Percentiles rank a stretch among this genome's conserved stretches.
These are phyloP conservation scores for Prolemur simus DNA, from an alignment of 2,113 vertebrate genomes.

Conservation along the genomic window DNA sequence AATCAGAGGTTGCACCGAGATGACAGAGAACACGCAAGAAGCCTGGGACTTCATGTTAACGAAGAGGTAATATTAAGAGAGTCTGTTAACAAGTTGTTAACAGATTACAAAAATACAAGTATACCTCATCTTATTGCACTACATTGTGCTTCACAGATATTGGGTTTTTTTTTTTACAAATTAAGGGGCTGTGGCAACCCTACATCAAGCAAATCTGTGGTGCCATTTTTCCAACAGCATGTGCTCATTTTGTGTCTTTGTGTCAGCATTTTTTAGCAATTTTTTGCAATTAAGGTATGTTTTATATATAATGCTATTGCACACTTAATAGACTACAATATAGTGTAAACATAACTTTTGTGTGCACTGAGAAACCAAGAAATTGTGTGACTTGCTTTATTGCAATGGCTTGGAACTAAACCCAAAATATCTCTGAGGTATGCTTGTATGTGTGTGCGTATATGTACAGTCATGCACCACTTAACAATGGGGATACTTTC, in stretches of 20 bases:
- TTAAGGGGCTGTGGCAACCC: background rate
- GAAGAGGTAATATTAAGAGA: conserved; percentile 80
- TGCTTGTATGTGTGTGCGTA: background rate
- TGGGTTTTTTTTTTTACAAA: background rate
- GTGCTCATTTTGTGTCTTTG: background rate
- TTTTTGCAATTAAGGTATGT: background rate
- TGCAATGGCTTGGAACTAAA: background rate
- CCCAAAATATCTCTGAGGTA: background rate
- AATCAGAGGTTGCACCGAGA: conserved; percentile 79
- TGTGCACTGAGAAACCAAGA: background rate
- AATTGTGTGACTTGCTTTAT: background rate
- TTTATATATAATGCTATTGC: background rate
- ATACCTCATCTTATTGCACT: background rate
- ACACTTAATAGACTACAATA: background rate
- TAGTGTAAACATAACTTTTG: background rate
- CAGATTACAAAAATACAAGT: background rate
- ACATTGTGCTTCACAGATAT: background rate
- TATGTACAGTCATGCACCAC: background rate
- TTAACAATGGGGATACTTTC: background rate
- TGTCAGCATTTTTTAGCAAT: background rate
- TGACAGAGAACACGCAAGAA: conserved; percentile 82
- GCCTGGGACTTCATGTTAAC: conserved; percentile 78
- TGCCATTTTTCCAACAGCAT: background rate
- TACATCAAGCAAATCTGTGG: background rate
- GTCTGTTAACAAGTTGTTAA: rapidly evolving